Base-by-base conservation (phyloP, 2,888 invertebrate genomes). In the Salpingus planirostris region DNA sequence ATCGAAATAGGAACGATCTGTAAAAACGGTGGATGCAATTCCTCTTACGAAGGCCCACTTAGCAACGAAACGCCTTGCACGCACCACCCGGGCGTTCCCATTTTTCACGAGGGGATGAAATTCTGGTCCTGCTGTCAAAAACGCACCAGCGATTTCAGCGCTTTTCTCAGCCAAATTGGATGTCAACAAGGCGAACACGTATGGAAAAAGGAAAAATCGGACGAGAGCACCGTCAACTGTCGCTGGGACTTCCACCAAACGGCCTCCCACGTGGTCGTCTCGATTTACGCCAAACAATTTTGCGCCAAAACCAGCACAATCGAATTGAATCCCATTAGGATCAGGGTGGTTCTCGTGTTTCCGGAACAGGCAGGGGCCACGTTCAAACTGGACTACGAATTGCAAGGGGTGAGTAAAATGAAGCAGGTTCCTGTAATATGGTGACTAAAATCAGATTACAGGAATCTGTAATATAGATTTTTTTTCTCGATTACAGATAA, bases 231-330 rank as follows among this genome's bases (percentile, higher is more conserved):
- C 10, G 48, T 60, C 3, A 70, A 77, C 35, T 95, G 95, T 57
- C 76, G 93, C 13, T 80, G 86, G 72, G 96, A 97, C 61, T 93
- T 92, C 87, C 91, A 95, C 66, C 96, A 97, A 68, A 96, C 95
- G 1, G 80, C 79, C 0, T 73, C 78, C 1, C 73, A 76, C 59
- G 85, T 96, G 0, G 82, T 86, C 37, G 76, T 96, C 27, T 83
- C 92, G 21, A 74, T 96, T 24, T 97, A 89, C 65, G 87, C 89
- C 1, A 96, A 96, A 68, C 79, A 86, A 48, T 87, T 91, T 56
- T 77, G 88, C 47, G 90, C 92, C 6, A 71, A 72, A 11, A 60
- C 72, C 35, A 88, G 89, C 38, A 66, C 59, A 31, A 70, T 98
- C 2, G 80, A 86, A 66, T 65, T 89, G 12, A 96, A 90, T 66